Evolutionary conservation across 2,888 invertebrate genomes (phyloP).

Genomic region (Prosopocoilus inquinatus): DNA sequence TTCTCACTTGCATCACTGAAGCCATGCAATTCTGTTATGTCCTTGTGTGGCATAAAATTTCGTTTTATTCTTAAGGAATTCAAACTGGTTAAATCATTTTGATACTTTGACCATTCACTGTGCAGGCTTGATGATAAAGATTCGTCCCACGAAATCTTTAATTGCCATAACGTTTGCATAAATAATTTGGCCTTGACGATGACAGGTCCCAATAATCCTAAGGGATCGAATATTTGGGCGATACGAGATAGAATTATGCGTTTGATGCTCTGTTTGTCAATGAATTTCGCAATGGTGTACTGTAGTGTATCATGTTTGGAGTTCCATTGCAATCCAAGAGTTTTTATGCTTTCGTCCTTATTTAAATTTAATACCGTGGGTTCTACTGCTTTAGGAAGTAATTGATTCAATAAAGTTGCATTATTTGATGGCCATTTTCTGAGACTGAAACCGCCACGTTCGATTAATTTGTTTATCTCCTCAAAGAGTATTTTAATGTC

Average conservation of each 20-base stretch:
- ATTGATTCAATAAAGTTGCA: too few relatives aligned
- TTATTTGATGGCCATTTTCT: constrained; percentile 11
- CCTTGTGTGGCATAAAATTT: too few relatives aligned
- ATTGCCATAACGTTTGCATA: constrained; percentile 16
- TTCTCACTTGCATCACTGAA: too few relatives aligned
- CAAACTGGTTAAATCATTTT: too few relatives aligned
- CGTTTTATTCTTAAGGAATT: too few relatives aligned
- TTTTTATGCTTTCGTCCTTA: constrained; percentile 8
- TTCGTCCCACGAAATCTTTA: too few relatives aligned
- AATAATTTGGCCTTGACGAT: constrained; percentile 13
- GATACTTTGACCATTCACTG: too few relatives aligned
- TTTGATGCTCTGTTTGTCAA: constrained; percentile 7
- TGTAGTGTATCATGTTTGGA: constrained; percentile 4
- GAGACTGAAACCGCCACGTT: constrained; percentile 9
- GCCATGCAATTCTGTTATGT: too few relatives aligned
- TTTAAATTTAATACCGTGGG: background rate
- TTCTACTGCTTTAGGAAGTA: too few relatives aligned
- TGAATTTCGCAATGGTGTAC: background rate
- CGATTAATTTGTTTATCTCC: background rate
- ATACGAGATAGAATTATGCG: constrained; percentile 14
- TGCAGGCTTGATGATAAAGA: too few relatives aligned
- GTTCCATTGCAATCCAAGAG: constrained; percentile 15
- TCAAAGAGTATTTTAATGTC: constrained; percentile 1
- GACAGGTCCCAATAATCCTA: constrained; percentile 13
- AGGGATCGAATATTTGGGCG: constrained; percentile 15